Percentiles rank a stretch among this genome's conserved stretches.
phyloP scores from a whole-genome alignment of 2,113 vertebrate species.

The Anoplopoma fimbria region DNA sequence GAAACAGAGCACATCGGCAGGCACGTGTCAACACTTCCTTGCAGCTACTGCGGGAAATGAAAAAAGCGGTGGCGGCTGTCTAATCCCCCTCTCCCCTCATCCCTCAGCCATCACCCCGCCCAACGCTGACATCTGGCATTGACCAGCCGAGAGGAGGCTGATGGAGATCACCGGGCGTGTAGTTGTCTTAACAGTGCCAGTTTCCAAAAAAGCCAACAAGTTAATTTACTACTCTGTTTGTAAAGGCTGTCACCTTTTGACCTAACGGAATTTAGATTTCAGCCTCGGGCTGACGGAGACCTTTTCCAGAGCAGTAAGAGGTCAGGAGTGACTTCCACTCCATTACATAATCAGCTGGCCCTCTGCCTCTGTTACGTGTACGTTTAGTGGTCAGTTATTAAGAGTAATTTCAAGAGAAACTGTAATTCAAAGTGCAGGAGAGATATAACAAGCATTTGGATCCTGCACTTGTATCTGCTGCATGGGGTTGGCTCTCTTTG shows the following conservation, averaged over 20 bases:
- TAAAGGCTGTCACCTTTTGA: slow-evolving; percentile 31
- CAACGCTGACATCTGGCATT: slow-evolving; percentile 50
- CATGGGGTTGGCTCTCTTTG: slow-evolving; percentile 17
- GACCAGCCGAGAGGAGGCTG: slow-evolving; percentile 23
- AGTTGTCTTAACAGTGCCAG: slow-evolving; percentile 14
- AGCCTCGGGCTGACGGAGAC: slow-evolving; percentile 59
- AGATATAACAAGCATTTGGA: neutral
- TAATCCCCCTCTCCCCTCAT: slow-evolving; percentile 53
- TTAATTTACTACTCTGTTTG: slow-evolving; percentile 9
- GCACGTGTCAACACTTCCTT: slow-evolving; percentile 34
- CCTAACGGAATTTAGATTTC: neutral
- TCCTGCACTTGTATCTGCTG: slow-evolving; percentile 24
- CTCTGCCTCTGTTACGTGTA: neutral
- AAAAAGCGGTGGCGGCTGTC: slow-evolving; percentile 62
- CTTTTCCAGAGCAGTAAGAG: slow-evolving; percentile 47
- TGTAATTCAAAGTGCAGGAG: neutral
- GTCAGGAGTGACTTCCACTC: slow-evolving; percentile 39
- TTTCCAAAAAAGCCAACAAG: neutral
- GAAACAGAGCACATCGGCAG: slow-evolving; percentile 31
- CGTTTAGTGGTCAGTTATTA: neutral
- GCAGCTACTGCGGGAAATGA: slow-evolving; percentile 58
- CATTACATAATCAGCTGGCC: slow-evolving; percentile 22
- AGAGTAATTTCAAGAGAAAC: neutral
- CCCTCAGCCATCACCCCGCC: neutral
- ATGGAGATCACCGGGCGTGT: slow-evolving; percentile 48